These are phyloP conservation scores for Saccopteryx leptura DNA, from an alignment of 2,113 vertebrate species.

Conservation along the genomic window DNA sequence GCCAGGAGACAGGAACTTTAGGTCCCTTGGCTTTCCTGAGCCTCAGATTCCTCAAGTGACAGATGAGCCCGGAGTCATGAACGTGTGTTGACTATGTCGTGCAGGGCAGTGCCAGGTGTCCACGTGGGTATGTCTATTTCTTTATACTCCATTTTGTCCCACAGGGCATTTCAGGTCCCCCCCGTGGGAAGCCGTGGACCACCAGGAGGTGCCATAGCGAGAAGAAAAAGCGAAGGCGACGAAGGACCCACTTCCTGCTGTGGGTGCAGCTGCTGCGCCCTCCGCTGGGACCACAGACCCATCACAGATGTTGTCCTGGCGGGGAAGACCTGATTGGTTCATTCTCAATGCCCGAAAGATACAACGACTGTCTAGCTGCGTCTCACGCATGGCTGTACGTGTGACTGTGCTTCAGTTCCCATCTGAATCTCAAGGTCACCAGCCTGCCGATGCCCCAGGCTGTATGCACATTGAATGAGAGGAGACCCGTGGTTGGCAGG, in stretches of 20 bases:
- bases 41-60: not conserved
- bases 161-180: not conserved
- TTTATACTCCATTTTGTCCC: not conserved
- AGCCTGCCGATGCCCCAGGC: rapidly evolving
- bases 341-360: not conserved
- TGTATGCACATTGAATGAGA: rapidly evolving
- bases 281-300: rapidly evolving
- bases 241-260: rapidly evolving
- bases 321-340: not conserved
- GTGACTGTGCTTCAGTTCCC: no score
- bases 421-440: not conserved
- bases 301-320: not conserved
- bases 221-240: rapidly evolving
- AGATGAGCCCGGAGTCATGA: rapidly evolving
- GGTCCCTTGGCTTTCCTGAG: not conserved
- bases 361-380: rapidly evolving
- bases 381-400: rapidly evolving
- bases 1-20: not conserved
- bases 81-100: rapidly evolving
- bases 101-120: no score
- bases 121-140: rapidly evolving
- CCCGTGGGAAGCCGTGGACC: not conserved
- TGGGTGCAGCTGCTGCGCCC: rapidly evolving
- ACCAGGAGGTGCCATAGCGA: not conserved
- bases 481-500: rapidly evolving